Percentiles rank a stretch among this genome's conserved stretches.
These are phyloP conservation scores for Drosophila athabasca DNA, from an alignment of 1,140 invertebrate genomes.

Conservation along the genomic window DNA sequence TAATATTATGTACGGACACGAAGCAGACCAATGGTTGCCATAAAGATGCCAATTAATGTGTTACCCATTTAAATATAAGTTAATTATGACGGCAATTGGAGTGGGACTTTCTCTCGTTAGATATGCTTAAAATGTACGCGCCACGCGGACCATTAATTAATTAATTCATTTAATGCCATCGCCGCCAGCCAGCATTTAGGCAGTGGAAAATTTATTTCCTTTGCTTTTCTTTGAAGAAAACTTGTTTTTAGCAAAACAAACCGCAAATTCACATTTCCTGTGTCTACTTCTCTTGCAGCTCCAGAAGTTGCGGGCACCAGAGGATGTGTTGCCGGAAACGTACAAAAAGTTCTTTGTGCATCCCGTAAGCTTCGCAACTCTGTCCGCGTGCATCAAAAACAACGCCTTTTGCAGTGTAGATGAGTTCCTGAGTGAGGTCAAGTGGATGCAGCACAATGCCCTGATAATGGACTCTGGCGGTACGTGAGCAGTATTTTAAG, in stretches of 20 bases:
- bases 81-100: neutral
- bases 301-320: conserved; percentile 57
- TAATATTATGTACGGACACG: conserved; percentile 54
- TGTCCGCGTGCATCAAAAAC: conserved; percentile 91
- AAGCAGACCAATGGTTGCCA: conserved; percentile 31
- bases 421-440: conserved; percentile 93
- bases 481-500: conserved; percentile 84
- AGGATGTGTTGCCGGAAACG: conserved; percentile 59
- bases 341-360: conserved; percentile 89
- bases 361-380: conserved; percentile 91
- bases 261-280: conserved; percentile 42
- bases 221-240: conserved; percentile 37
- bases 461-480: conserved; percentile 92
- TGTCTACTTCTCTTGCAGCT: conserved; percentile 30
- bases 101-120: conserved; percentile 22
- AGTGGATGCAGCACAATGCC: conserved; percentile 97
- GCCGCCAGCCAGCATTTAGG: conserved; percentile 24
- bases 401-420: conserved; percentile 95
- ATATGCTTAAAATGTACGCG: conserved; percentile 48
- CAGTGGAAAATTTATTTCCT: conserved; percentile 33
- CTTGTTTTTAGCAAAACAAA: conserved; percentile 60
- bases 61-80: conserved; percentile 31
- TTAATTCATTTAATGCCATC: conserved; percentile 68
- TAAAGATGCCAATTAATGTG: conserved; percentile 44
- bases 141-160: conserved; percentile 40